Evolutionary conservation across 1,140 invertebrate species (phyloP), one percentile per base, ranked within the genome.

Genomic region (Cecropterus lyciades): DNA sequence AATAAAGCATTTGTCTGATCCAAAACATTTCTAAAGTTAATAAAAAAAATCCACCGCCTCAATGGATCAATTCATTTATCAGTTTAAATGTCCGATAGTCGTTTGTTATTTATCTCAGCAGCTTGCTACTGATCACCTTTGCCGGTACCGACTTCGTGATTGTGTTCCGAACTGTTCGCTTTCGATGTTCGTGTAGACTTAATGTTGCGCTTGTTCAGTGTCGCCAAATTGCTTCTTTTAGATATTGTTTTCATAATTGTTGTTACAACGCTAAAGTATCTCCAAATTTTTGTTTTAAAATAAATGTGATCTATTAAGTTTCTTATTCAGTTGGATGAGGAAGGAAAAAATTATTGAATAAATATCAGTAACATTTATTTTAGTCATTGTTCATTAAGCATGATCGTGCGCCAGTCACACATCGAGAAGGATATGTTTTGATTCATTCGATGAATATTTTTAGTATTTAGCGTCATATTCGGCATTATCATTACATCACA

Each of bases 71-170:
- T 45, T 8, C 49, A 20, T 16, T 16, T 46, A 20, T 37, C 16
- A 30, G 24, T 13, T 55, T 37, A 20, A 37, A 24, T 24, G 16
- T 43, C 3, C 0, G 10, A 43, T 43, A 56, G 2, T 37, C 48
- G 24, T 55, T 37, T 48, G 17, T 46, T 55, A 43, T 56, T 65
- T 33, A 46, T 37, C 45, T 65, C 17, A 20, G 51, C 17, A 20
- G 51, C 27, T 33, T 52, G 51, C 51, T 52, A 52, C 24, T 15
- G 13, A 3, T 15, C 6, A 8, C 14, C 8, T 10, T 6, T 15
- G n/a, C 24, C 6, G 49, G 24, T n/a, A n/a, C 14, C 8, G 6
- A 5, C 30, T 52, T 52, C 51, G 14, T 52, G 2, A 27, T 37
- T 8, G 37, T 10, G 24, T 52, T 16, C 1, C 37, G 7, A 16